Evolutionary conservation across 2,113 vertebrate genomes (phyloP), one percentile per base, ranked within the genome.

Genomic region (Platycercus adscitus): DNA sequence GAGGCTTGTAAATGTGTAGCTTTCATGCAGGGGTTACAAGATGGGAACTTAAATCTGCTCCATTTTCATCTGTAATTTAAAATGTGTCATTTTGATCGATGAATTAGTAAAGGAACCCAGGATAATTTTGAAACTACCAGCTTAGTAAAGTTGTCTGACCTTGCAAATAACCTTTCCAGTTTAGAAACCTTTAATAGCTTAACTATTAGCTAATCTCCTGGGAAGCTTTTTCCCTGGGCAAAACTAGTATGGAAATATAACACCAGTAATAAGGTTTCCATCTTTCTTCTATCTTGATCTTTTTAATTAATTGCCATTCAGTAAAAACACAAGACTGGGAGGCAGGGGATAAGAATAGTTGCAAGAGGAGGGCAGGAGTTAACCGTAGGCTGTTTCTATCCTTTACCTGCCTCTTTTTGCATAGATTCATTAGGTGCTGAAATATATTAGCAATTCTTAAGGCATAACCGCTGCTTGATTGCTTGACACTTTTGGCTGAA

Each of bases 381-480:
- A 92, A 95, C 69, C 72, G 25, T 3, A 28, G 78, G 53, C 41
- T 86, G 52, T 64, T 95, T 86, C 61, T 35, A 16, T 68, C 61
- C 81, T 80, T 95, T 93, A 97, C 84, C 96, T 96, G 85, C 13
- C 25, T 91, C 91, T 97, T 97, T 95, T 95, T 96, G 94, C 95
- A 95, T 88, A 86, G 97, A 94, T 97, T 96, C 98, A 97, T 96
- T 98, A 98, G 95, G 96, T 97, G 97, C 77, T 96, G 96, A 98
- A 96, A 97, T 93, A 97, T 87, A 97, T 97, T 97, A 97, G 95
- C 96, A 97, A 97, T 96, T 95, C 95, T 94, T 97, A 96, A 95
- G 89, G 95, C 85, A 77, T 71, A 97, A 97, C 91, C 86, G 88
- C 66, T 86, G 91, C 97, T 95, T 96, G 93, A 97, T 96, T 97